A percentile compares a stretch with the other conserved stretches of the same genome.
These are phyloP conservation scores for Cenopis cana DNA, from an alignment of 2,888 invertebrate genomes.

Conservation along the genomic window DNA sequence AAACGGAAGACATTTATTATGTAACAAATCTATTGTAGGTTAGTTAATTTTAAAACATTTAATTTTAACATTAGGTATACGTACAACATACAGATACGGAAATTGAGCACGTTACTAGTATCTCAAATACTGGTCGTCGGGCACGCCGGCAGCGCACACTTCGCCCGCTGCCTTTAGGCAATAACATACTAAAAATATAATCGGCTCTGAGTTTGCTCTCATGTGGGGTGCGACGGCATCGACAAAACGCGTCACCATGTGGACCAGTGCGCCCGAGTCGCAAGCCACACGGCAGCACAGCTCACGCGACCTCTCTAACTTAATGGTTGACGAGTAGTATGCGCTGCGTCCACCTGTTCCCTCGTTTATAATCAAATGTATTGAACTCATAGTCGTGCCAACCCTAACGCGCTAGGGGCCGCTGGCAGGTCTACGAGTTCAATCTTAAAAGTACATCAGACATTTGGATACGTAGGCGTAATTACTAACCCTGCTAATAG, in stretches of 20 bases:
- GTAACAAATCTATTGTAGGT: conserved; percentile 95
- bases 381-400: conserved; percentile 60
- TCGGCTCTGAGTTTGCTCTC: conserved; percentile 30
- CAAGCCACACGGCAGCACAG: conserved; percentile 26
- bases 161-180: conserved; percentile 35
- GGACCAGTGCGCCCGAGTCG: neutral
- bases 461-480: conserved; percentile 58
- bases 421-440: conserved; percentile 57
- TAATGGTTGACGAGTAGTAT: conserved; percentile 53
- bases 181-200: conserved; percentile 43
- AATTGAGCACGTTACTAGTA: conserved; percentile 81
- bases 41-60: conserved; percentile 73
- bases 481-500: conserved; percentile 63
- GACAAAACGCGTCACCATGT: neutral
- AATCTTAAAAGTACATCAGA: conserved; percentile 50
- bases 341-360: conserved; percentile 60
- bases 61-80: conserved; percentile 72
- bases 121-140: conserved; percentile 70
- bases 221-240: conserved; percentile 12
- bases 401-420: conserved; percentile 25
- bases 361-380: conserved; percentile 50
- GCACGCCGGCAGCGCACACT: conserved; percentile 42
- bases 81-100: conserved; percentile 80
- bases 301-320: conserved; percentile 38
- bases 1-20: conserved; percentile 88